Percentiles rank a stretch among this genome's conserved stretches.
phyloP scores from a whole-genome alignment of 30 jellyfish, hydroid and myxozoan species.

The Aurelia aurita complex sp. Pacific region DNA sequence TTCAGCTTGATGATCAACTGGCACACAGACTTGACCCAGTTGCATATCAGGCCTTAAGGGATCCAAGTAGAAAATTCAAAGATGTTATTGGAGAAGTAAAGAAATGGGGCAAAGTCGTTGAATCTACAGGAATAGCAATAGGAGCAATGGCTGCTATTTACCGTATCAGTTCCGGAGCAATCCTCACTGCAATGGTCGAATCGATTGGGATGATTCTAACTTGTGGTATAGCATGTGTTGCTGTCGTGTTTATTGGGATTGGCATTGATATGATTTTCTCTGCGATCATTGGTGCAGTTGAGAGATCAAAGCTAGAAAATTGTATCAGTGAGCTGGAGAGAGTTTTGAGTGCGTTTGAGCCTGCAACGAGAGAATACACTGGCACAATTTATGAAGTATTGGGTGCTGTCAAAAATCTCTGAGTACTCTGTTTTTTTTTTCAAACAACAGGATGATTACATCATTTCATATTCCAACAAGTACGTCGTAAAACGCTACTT shows the following conservation, averaged over 20 bases:
- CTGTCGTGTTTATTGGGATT: not conserved
- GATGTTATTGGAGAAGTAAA: not conserved
- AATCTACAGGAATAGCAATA: not conserved
- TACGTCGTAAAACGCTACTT: too few species aligned
- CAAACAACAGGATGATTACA: too few species aligned
- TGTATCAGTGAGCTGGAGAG: constrained; percentile 1
- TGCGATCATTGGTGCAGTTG: constrained; percentile 14
- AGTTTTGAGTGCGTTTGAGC: not conserved
- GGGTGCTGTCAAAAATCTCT: constrained; percentile 4
- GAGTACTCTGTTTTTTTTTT: not conserved
- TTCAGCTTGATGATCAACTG: constrained; percentile 8
- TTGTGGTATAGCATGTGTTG: constrained; percentile 14
- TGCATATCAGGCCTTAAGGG: constrained; percentile 14
- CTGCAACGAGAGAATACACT: constrained; percentile 25
- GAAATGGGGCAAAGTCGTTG: constrained; percentile 9
- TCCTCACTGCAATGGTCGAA: constrained; percentile 2
- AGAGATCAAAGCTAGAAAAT: constrained; percentile 7
- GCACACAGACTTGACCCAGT: constrained; percentile 1
- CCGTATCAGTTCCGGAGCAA: constrained; percentile 13
- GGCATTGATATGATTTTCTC: constrained; percentile 13
- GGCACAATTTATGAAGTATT: constrained; percentile 21
- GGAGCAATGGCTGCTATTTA: constrained; percentile 2
- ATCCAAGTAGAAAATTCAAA: constrained; percentile 1
- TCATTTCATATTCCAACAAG: too few species aligned
- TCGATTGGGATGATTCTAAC: not conserved